phyloP scores from a whole-genome alignment of 2,797 vertebrate genomes.

The Eidolon dupreanum region DNA sequence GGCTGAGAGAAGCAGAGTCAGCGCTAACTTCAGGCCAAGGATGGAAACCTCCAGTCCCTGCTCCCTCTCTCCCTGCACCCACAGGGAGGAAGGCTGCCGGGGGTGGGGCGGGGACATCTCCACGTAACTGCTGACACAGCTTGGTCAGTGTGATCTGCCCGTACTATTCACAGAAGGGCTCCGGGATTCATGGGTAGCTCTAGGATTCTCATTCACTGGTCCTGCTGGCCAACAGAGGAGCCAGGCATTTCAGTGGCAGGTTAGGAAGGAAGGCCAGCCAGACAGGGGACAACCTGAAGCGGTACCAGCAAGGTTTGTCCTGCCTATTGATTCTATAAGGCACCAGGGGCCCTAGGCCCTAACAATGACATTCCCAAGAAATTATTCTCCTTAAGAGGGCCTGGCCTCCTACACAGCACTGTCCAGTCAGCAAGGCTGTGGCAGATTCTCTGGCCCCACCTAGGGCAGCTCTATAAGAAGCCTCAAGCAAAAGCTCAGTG shows the following conservation, averaged over 20 bases:
- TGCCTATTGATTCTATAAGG: background rate
- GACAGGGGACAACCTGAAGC: background rate
- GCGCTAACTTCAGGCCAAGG: conserved; percentile 39
- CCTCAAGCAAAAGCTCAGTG: background rate
- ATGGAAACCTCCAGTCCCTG: conserved; percentile 2
- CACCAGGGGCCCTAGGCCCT: background rate
- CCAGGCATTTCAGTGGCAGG: background rate
- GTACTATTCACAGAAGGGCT: background rate
- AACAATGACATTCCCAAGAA: background rate
- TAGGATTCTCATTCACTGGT: background rate
- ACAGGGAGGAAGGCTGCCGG: background rate
- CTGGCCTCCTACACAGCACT: background rate
- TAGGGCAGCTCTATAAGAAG: background rate
- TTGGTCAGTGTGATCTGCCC: background rate
- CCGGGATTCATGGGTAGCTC: background rate
- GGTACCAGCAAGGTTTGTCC: background rate
- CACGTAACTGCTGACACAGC: conserved; percentile 12
- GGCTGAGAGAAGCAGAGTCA: conserved; percentile 10
- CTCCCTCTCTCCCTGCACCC: conserved; percentile 16
- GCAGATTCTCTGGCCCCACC: background rate
- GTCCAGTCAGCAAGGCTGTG: background rate
- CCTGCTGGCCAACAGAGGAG: background rate
- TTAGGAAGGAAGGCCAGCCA: background rate
- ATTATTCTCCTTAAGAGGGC: background rate
- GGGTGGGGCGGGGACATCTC: background rate